Conservation (phyloP, 2,797 vertebrate genomes). For the Spinibarbus caldwelli region DNA sequence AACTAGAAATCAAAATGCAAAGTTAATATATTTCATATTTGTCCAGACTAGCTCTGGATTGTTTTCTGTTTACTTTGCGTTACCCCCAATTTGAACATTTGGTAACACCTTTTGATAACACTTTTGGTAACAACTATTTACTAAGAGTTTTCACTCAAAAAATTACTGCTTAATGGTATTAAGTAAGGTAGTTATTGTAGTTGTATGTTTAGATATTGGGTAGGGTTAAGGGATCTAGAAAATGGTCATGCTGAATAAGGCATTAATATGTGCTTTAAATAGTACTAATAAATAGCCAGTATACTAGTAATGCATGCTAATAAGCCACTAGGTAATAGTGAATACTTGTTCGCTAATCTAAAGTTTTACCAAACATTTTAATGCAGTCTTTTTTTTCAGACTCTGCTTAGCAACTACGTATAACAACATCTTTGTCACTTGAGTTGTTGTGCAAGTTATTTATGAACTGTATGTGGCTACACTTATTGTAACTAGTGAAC, state of each 20-base stretch:
- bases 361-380: background rate
- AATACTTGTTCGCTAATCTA: background rate
- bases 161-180: background rate
- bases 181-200: background rate
- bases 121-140: no score
- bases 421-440: background rate
- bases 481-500: conserved; percentile 1
- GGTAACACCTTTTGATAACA: background rate
- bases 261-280: background rate
- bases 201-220: background rate
- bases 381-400: background rate
- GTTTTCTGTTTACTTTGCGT: background rate
- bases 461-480: background rate
- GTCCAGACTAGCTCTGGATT: background rate
- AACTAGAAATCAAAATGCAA: background rate
- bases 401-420: background rate
- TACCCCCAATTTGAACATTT: background rate
- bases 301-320: background rate
- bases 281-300: background rate
- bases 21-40: background rate
- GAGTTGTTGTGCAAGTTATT: conserved; percentile 16
- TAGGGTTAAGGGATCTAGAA: background rate
- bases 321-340: background rate
- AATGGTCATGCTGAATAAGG: background rate
- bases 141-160: background rate